Percentiles rank a stretch among this genome's conserved stretches.
phyloP scores from a whole-genome alignment of 2,113 vertebrate species.

The Odontesthes bonariensis region DNA sequence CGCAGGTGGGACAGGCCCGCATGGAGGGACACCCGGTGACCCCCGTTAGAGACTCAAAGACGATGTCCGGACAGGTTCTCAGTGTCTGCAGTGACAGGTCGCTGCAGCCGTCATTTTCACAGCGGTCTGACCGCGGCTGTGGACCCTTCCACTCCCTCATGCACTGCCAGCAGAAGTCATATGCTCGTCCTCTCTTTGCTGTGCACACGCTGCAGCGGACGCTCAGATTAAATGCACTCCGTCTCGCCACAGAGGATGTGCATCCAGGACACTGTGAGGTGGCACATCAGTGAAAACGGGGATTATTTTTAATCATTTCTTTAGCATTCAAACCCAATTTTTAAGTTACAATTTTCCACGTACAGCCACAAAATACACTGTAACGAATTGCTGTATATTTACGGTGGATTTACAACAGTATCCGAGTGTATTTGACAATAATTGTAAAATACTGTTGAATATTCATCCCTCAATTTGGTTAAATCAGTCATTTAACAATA shows the following conservation, averaged over 20 bases:
- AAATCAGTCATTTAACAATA: too few species aligned
- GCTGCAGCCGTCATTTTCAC: slow-evolving; percentile 57
- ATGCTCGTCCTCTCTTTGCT: slow-evolving; percentile 9
- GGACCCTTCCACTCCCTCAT: slow-evolving; percentile 64
- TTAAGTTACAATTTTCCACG: slow-evolving; percentile 53
- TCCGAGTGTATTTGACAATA: too few species aligned
- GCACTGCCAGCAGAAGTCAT: slow-evolving; percentile 78
- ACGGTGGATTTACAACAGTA: too few species aligned
- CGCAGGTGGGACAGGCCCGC: slow-evolving; percentile 51
- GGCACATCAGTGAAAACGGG: slow-evolving; percentile 61
- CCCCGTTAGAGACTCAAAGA: not conserved
- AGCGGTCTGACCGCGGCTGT: slow-evolving; percentile 34
- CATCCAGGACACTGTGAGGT: slow-evolving; percentile 35
- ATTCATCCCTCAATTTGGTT: too few species aligned
- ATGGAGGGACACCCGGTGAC: slow-evolving; percentile 28
- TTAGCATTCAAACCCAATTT: slow-evolving; percentile 1
- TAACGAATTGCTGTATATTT: too few species aligned
- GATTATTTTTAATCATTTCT: not conserved
- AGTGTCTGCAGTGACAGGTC: slow-evolving; percentile 34
- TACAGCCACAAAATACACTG: too few species aligned
- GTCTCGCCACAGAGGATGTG: slow-evolving; percentile 1
- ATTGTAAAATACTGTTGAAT: too few species aligned
- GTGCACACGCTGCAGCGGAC: slow-evolving; percentile 31
- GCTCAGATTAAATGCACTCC: not conserved
- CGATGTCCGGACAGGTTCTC: slow-evolving; percentile 21